phyloP scores from a whole-genome alignment of 2,113 vertebrate genomes.

The Machaerirhynchus nigripectus region DNA sequence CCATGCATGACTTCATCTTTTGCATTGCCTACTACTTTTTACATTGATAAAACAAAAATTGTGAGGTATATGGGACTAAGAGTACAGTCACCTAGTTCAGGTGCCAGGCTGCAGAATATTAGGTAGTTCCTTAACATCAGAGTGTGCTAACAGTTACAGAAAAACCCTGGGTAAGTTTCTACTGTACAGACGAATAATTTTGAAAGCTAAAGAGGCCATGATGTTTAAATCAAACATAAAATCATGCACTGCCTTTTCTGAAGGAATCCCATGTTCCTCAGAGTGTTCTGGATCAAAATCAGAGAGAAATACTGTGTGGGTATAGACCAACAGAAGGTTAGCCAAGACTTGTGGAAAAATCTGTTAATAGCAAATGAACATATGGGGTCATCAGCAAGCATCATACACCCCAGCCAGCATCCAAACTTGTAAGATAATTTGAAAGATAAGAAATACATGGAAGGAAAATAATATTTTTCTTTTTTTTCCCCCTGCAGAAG shows the following conservation, averaged over 20 bases:
- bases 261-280: fast-evolving
- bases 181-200: not conserved
- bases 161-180: not conserved
- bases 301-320: not conserved
- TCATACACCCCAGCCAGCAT: not conserved
- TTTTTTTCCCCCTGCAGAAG: not conserved
- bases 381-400: not conserved
- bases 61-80: not conserved
- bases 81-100: fast-evolving
- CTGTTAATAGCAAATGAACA: not conserved
- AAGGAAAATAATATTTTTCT: not conserved
- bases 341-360: not conserved
- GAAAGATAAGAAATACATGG: not conserved
- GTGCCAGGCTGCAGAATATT: not conserved
- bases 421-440: not conserved
- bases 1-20: not conserved
- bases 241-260: not conserved
- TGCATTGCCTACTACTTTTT: not conserved
- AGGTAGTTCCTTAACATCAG: not conserved
- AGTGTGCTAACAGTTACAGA: not conserved
- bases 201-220: not conserved
- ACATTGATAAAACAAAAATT: not conserved
- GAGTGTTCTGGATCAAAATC: not conserved
- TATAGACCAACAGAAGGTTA: not conserved
- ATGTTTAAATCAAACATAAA: not conserved